Evolutionary conservation across 2,888 invertebrate species (phyloP).

Genomic region (Drosophila birchii): DNA sequence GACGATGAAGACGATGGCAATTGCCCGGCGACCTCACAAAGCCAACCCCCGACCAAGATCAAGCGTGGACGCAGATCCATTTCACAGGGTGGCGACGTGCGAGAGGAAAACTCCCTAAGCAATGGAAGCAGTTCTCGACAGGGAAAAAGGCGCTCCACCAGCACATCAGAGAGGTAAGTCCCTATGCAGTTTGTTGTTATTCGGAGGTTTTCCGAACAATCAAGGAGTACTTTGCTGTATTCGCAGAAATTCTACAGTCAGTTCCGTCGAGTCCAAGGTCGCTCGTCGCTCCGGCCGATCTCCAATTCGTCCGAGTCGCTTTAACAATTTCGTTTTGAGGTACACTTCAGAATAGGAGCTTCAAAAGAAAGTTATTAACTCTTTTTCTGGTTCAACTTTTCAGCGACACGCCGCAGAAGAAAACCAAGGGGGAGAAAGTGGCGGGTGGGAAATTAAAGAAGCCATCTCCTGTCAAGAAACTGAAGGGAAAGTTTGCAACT

Average conservation of each 20-base stretch:
- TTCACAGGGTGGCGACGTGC: constrained; percentile 41
- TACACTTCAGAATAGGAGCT: constrained; percentile 2
- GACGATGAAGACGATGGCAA: constrained; percentile 14
- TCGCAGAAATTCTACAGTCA: constrained; percentile 27
- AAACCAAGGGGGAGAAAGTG: background rate
- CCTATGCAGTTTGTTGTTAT: background rate
- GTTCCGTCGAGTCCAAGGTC: constrained; percentile 34
- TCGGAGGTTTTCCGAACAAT: background rate
- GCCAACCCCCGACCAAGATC: background rate
- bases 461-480: background rate
- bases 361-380: background rate
- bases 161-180: constrained; percentile 36
- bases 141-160: constrained; percentile 6
- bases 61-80: constrained; percentile 56
- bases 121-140: constrained; percentile 4
- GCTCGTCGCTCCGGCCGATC: constrained; percentile 59
- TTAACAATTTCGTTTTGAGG: constrained; percentile 48
- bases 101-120: background rate
- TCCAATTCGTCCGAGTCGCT: constrained; percentile 42
- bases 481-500: constrained; percentile 8
- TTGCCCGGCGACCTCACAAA: background rate
- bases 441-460: background rate
- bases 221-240: background rate
- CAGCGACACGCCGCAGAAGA: background rate
- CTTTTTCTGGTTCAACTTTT: constrained; percentile 1